Evolutionary conservation across 2,797 vertebrate genomes (phyloP).

Genomic region (Aulostomus chinensis): DNA sequence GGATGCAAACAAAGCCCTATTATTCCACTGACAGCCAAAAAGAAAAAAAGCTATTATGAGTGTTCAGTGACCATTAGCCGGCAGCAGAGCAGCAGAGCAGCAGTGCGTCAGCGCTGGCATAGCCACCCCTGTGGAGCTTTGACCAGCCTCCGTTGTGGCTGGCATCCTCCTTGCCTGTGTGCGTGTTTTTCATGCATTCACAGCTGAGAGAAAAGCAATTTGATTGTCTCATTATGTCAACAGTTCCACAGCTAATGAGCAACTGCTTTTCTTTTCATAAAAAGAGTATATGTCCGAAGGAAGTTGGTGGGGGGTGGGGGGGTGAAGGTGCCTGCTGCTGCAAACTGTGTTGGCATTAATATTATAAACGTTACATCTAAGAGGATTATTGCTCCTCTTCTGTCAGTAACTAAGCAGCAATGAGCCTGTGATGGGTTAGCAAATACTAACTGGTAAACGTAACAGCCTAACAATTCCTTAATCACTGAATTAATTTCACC

Average conservation of each 20-base stretch:
- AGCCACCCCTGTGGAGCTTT: constrained; percentile 34
- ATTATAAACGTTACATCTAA: no score
- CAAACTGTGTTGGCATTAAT: no score
- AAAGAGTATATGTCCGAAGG: no score
- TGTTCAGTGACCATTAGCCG: constrained; percentile 23
- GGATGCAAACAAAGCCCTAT: constrained; percentile 29
- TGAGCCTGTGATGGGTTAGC: no score
- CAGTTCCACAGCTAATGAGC: constrained; percentile 3
- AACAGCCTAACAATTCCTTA: no score
- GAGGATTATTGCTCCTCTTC: no score
- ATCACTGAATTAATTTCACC: no score
- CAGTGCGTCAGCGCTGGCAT: constrained; percentile 49
- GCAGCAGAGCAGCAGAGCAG: constrained; percentile 30
- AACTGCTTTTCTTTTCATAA: constrained; percentile 14
- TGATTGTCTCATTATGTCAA: no score
- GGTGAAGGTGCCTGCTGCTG: no score
- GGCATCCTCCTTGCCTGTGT: constrained; percentile 15
- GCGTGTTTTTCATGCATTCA: constrained; percentile 16
- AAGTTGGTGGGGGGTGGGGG: no score
- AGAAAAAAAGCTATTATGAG: constrained; percentile 28
- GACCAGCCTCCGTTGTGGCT: constrained; percentile 39
- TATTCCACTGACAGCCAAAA: constrained; percentile 16
- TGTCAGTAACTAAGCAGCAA: no score
- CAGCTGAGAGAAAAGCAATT: constrained; percentile 3
- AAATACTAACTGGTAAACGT: no score